Evolutionary conservation across 1,140 invertebrate species (phyloP).

Genomic region (Drosophila serrata): DNA sequence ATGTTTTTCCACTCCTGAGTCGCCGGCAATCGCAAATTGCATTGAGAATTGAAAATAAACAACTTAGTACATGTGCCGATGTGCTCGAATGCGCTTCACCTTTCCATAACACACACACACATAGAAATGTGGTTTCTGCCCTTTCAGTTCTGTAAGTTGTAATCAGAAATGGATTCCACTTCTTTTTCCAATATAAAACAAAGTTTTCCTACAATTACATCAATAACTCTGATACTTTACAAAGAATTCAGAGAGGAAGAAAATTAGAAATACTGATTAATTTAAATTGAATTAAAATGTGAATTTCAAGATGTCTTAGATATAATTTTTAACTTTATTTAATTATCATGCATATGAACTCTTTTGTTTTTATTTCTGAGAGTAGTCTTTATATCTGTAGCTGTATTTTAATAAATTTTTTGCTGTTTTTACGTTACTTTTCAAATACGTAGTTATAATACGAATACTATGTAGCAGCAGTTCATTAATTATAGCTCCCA

Average conservation of each 20-base stretch:
- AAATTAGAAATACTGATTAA: neutral
- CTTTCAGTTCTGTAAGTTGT: slow-evolving; percentile 12
- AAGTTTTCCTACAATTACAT: neutral
- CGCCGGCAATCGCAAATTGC: slow-evolving; percentile 43
- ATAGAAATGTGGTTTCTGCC: slow-evolving; percentile 18
- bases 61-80: slow-evolving; percentile 41
- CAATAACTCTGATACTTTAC: neutral
- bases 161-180: neutral
- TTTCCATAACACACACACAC: neutral
- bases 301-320: neutral
- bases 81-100: slow-evolving; percentile 22
- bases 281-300: neutral
- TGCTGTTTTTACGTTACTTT: too few species aligned
- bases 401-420: too few species aligned
- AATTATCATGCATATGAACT: too few species aligned
- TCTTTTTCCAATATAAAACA: neutral
- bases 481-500: too few species aligned
- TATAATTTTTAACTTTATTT: too few species aligned
- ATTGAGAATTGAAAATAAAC: slow-evolving; percentile 52
- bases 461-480: too few species aligned
- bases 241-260: neutral
- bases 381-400: too few species aligned
- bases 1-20: slow-evolving; percentile 43
- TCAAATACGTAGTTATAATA: too few species aligned
- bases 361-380: too few species aligned